phyloP scores from a whole-genome alignment of 2,888 invertebrate species.

The Nomada ferruginata region DNA sequence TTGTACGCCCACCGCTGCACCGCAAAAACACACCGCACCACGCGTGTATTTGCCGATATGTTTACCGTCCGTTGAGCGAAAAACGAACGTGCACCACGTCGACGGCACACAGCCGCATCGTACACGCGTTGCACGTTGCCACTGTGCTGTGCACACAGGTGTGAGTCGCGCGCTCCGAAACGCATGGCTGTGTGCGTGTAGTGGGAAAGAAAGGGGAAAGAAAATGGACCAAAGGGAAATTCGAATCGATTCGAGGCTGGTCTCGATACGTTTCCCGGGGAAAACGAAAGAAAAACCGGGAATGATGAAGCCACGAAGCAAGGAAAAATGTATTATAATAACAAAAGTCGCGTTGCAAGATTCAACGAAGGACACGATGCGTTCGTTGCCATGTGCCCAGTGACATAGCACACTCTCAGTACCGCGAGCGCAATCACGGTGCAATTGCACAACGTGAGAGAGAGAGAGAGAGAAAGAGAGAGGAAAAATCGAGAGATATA shows the following conservation, averaged over 20 bases:
- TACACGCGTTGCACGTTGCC: conserved; percentile 41
- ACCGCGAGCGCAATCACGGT: neutral
- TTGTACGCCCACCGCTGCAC: neutral
- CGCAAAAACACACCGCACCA: conserved; percentile 12
- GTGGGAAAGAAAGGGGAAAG: neutral
- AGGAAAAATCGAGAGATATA: neutral
- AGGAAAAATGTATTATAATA: conserved; percentile 38
- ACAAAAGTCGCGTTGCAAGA: conserved; percentile 52
- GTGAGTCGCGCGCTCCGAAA: conserved; percentile 52
- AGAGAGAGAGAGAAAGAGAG: neutral
- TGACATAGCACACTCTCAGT: conserved; percentile 32
- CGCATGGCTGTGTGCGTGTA: neutral
- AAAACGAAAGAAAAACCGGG: neutral
- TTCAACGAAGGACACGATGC: conserved; percentile 41
- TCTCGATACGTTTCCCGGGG: neutral
- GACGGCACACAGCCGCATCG: conserved; percentile 9
- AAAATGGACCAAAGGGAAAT: neutral
- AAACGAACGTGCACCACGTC: conserved; percentile 41
- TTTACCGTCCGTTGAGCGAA: conserved; percentile 46
- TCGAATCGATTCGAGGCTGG: neutral
- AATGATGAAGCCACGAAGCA: conserved; percentile 20
- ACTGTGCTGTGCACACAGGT: conserved; percentile 36
- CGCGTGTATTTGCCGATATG: conserved; percentile 23
- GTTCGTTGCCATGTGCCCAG: conserved; percentile 60
- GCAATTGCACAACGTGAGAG: conserved; percentile 3